A percentile compares a stretch with the other conserved stretches of the same genome.
Evolutionary conservation across 2,113 vertebrate species (phyloP).

Genomic region (Mesocricetus auratus): DNA sequence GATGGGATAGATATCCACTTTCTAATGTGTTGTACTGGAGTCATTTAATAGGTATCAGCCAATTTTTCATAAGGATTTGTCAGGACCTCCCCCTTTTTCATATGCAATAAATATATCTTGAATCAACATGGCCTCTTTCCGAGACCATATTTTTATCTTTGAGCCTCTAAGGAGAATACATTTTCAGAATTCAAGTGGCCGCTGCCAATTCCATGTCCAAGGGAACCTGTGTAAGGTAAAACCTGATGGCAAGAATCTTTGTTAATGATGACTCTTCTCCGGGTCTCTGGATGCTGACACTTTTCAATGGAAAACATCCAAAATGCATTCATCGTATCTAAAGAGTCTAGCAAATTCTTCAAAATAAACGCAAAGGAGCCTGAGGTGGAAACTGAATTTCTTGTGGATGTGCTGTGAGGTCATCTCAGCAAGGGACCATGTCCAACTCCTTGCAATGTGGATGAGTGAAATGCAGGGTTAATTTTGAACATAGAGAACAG

Average conservation of each 20-base stretch:
- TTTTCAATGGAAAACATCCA: background rate
- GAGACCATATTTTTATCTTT: background rate
- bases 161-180: background rate
- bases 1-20: background rate
- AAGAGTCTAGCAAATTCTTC: background rate
- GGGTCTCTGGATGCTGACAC: background rate
- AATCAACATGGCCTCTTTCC: background rate
- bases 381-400: constrained; percentile 1
- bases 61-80: background rate
- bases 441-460: background rate
- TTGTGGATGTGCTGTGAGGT: background rate
- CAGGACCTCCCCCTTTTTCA: background rate
- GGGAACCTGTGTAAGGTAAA: background rate
- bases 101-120: background rate
- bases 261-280: background rate
- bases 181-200: background rate
- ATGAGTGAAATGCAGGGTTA: background rate
- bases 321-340: background rate
- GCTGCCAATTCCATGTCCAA: background rate
- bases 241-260: background rate
- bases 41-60: background rate
- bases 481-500: background rate
- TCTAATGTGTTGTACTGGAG: background rate
- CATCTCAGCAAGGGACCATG: background rate
- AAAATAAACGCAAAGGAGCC: background rate